Conservation (phyloP, 1,140 invertebrate genomes). For the Musca domestica region DNA sequence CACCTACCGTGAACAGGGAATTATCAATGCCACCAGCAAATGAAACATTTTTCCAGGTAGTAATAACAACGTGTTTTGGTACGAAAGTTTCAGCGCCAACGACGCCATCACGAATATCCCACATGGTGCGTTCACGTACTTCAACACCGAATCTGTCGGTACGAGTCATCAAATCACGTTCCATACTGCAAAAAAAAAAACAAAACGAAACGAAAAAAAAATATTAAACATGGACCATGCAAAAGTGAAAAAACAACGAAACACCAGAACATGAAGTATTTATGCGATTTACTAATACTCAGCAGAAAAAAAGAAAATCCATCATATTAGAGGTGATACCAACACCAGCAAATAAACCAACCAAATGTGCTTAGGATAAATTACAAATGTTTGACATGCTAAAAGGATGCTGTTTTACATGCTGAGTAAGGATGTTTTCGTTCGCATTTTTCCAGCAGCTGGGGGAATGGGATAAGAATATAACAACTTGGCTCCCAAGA, state of each 20-base stretch:
- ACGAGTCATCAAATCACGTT: conserved; percentile 69
- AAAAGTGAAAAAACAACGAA: conserved; percentile 1
- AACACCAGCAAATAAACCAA: no score
- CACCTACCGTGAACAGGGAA: conserved; percentile 69
- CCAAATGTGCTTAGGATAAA: no score
- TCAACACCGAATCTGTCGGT: conserved; percentile 83
- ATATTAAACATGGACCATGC: neutral
- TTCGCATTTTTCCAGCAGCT: no score
- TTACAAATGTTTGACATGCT: no score
- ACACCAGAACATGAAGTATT: neutral
- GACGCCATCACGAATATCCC: conserved; percentile 87
- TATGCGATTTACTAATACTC: no score
- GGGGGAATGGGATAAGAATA: no score
- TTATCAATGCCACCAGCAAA: conserved; percentile 85
- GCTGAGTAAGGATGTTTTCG: no score
- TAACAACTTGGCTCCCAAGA: neutral
- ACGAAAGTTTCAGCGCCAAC: conserved; percentile 86
- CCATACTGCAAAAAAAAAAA: conserved; percentile 56
- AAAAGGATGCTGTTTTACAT: no score
- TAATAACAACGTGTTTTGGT: conserved; percentile 84
- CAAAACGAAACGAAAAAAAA: conserved; percentile 15
- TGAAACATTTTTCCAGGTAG: conserved; percentile 96
- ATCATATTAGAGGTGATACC: no score
- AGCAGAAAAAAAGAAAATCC: no score
- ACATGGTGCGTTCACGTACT: conserved; percentile 79